A percentile compares a stretch with the other conserved stretches of the same genome.
These are phyloP conservation scores for Valencia hispanica DNA, from an alignment of 2,797 vertebrate species.

Conservation along the genomic window DNA sequence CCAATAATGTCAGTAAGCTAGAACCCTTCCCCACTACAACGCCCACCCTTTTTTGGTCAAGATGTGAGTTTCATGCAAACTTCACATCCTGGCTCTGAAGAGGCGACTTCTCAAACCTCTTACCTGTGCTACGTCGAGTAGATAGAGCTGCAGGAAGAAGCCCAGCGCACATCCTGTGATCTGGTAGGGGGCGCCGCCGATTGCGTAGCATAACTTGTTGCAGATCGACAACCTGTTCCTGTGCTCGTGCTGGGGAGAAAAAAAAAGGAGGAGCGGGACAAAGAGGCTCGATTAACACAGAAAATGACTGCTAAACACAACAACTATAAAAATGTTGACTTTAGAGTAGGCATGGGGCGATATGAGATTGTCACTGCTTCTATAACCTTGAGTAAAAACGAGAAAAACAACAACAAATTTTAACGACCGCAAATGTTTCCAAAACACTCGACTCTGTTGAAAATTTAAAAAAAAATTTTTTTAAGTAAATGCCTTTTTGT, in stretches of 20 bases:
- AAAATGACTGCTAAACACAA: no score
- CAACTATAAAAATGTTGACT: no score
- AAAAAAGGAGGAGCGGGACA: not conserved
- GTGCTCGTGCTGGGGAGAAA: conserved; percentile 63
- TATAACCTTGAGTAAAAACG: no score
- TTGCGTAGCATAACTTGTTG: conserved; percentile 93
- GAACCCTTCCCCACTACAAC: conserved; percentile 29
- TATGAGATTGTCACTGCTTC: no score
- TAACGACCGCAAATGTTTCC: no score
- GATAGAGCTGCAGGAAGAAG: conserved; percentile 97
- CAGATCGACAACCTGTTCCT: conserved; percentile 85
- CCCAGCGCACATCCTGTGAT: conserved; percentile 95
- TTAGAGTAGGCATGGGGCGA: no score
- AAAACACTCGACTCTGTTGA: no score
- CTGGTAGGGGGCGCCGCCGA: conserved; percentile 96
- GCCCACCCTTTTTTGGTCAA: not conserved
- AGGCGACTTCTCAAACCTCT: conserved; percentile 56
- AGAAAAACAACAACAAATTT: no score
- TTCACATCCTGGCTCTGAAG: no score
- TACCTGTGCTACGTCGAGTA: conserved; percentile 95
- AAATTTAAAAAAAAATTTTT: no score
- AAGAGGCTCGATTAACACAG: not conserved
- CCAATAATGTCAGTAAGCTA: conserved; percentile 39
- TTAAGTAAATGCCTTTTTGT: not conserved
- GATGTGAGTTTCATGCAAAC: no score